phyloP scores from a whole-genome alignment of 2,113 vertebrate genomes.

The Taxidea taxus region DNA sequence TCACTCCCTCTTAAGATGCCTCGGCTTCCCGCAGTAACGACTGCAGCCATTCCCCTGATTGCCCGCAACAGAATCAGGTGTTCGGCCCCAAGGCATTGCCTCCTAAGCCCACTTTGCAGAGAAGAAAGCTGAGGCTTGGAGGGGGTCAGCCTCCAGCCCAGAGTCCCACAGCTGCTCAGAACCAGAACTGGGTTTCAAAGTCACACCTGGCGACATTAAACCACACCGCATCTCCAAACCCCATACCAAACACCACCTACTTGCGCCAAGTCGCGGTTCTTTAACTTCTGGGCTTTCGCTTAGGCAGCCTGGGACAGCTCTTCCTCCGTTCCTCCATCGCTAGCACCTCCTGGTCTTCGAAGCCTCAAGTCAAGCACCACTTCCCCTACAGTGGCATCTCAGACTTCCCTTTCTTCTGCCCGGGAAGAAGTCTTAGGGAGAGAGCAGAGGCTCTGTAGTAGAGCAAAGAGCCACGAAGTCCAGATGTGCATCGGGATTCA shows the following conservation, averaged over 20 bases:
- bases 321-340: not conserved
- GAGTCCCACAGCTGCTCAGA: not conserved
- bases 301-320: rapidly evolving
- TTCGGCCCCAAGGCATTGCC: rapidly evolving
- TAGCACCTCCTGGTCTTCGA: not conserved
- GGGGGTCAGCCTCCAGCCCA: not conserved
- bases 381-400: not conserved
- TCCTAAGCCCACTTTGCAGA: not conserved
- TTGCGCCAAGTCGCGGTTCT: not conserved
- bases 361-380: not conserved
- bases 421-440: not conserved
- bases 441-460: not conserved
- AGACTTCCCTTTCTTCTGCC: not conserved
- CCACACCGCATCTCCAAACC: not conserved
- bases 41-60: not conserved
- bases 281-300: not conserved
- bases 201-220: not conserved
- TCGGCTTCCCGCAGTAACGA: not conserved
- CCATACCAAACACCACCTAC: rapidly evolving
- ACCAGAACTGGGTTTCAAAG: not conserved
- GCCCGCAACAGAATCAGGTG: not conserved
- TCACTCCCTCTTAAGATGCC: not conserved
- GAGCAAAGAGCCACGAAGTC: not conserved
- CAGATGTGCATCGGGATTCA: not conserved
- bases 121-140: not conserved